phyloP scores from a whole-genome alignment of 2,113 vertebrate species.

The Catagonus wagneri region DNA sequence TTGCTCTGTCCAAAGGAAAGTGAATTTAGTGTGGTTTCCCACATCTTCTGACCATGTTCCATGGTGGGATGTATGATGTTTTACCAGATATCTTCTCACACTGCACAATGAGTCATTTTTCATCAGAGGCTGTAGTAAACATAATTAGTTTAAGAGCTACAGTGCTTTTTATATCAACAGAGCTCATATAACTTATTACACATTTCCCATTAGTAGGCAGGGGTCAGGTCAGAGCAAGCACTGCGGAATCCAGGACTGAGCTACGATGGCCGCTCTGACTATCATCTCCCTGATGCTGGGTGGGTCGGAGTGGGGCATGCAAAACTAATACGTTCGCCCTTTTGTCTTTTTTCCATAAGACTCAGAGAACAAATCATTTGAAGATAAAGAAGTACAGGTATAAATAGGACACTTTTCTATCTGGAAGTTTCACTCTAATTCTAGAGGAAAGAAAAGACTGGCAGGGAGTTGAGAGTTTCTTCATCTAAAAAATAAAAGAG shows the following conservation, averaged over 20 bases:
- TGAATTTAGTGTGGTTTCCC: conserved; percentile 86
- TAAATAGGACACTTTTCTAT: background rate
- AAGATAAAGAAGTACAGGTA: background rate
- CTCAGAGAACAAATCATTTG: background rate
- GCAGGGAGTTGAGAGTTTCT: background rate
- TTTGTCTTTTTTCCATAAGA: background rate
- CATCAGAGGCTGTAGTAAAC: conserved; percentile 87
- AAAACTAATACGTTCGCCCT: background rate
- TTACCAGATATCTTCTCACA: conserved; percentile 89
- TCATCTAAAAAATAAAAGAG: background rate
- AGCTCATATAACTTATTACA: background rate
- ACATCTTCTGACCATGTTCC: conserved; percentile 82
- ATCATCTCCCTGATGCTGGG: background rate
- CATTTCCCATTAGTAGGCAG: background rate
- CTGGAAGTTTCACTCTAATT: background rate
- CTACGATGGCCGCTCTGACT: background rate
- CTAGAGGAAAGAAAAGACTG: conserved; percentile 13
- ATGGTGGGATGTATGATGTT: conserved; percentile 83
- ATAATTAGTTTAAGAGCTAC: background rate
- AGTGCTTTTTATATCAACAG: background rate
- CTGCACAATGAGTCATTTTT: conserved; percentile 87
- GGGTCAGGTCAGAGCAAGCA: background rate
- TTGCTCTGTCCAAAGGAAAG: conserved; percentile 90
- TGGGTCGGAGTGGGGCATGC: background rate
- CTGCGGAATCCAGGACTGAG: background rate